Conservation (phyloP, 2,888 invertebrate genomes). For the Synanthedon myopaeformis region DNA sequence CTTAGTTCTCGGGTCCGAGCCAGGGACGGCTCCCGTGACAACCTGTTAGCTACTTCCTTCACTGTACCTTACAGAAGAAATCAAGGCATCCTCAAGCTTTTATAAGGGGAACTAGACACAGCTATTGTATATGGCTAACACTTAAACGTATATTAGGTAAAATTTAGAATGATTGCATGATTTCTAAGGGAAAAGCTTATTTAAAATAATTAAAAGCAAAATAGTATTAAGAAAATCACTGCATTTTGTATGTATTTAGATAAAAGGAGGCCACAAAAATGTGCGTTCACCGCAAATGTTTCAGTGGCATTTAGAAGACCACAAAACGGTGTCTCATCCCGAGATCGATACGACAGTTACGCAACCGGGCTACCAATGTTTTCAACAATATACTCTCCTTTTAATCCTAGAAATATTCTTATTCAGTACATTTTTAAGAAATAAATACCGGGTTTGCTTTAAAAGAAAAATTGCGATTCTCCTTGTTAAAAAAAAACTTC, state of each 20-base stretch:
- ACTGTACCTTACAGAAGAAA: slow-evolving; percentile 35
- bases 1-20: slow-evolving; percentile 55
- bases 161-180: no score
- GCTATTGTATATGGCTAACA: no score
- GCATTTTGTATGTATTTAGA: no score
- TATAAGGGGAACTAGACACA: background rate
- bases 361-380: slow-evolving; percentile 55
- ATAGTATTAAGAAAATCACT: no score
- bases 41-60: slow-evolving; percentile 64
- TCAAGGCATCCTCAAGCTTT: background rate
- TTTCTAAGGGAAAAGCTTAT: no score
- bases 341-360: slow-evolving; percentile 64
- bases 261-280: no score
- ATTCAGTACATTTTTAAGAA: no score
- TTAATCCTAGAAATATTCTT: slow-evolving; percentile 10
- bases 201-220: no score
- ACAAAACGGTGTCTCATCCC: slow-evolving; percentile 35
- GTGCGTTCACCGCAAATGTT: slow-evolving; percentile 12
- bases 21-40: slow-evolving; percentile 47
- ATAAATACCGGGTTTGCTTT: no score
- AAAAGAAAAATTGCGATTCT: no score
- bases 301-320: slow-evolving; percentile 31
- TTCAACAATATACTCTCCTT: slow-evolving; percentile 17
- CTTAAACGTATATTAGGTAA: no score
- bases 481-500: no score